Base-by-base conservation (phyloP, 2,888 invertebrate genomes). In the Drepanosiphum platanoidis region DNA sequence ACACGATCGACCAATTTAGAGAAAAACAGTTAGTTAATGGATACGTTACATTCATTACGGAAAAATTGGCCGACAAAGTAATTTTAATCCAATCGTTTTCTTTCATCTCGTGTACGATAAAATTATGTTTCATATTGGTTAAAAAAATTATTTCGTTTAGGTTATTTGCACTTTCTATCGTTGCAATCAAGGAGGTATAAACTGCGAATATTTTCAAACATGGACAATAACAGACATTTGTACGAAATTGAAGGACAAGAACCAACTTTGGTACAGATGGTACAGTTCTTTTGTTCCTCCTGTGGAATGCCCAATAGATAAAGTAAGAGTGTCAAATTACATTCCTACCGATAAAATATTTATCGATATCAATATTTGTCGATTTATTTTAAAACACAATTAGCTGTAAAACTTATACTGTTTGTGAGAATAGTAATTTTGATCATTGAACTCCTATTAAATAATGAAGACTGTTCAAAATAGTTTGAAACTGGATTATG, bases 141-240 rank as follows among this genome's bases (percentile, higher is more conserved):
- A 42, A 42, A 9, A 42, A 42, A 42, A 42, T 42, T 18, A 52
- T 22, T 32, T 22, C 15, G 0, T 39, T 66, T 78, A 78, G 78
- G 1, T n/a, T 3, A 30, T 78, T 1, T 13, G 42, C 0, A 5
- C 39, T 13, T 39, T 72, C n/a, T 22, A 52, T 0, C 81, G 81
- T 36, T 72, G 81, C 34, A 58, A 61, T 61, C 30, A 36, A 11
- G 71, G 72, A 61, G 71, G 61, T 0, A 39, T 72, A 1, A 13
- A 72, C 32, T 82, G 81, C 22, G 72, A 82, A 30, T 72, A 82
- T 22, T 72, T 82, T n/a, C 81, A 82, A 61, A 42, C 81, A 3
- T 82, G 81, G 81, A 15, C 13, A 30, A 3, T 71, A 11, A 61
- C 39, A 22, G 70, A 81, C 11, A 3, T 68, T 32, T 68, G 68